Evolutionary conservation across 2,113 vertebrate genomes (phyloP).

Genomic region (Hippocampus zosterae): DNA sequence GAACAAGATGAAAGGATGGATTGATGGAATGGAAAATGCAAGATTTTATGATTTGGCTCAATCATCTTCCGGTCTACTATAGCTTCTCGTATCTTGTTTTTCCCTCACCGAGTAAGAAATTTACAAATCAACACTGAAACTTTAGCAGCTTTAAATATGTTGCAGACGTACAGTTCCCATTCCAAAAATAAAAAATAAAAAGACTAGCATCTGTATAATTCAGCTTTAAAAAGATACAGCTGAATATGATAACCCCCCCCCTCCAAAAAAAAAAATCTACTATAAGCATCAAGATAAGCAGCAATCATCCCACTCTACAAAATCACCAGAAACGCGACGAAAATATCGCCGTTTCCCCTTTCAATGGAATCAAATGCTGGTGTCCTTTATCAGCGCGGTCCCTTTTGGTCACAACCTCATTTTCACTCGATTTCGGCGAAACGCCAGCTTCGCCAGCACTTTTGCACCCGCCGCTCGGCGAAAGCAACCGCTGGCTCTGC

Average conservation of each 20-base stretch:
- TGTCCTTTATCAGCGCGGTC: not conserved
- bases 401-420: not conserved
- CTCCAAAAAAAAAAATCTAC: conserved; percentile 17
- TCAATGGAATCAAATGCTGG: conserved; percentile 14
- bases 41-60: conserved; percentile 9
- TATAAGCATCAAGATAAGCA: conserved; percentile 9
- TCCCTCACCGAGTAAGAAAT: not conserved
- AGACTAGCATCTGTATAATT: conserved; percentile 17
- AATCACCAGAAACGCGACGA: not conserved
- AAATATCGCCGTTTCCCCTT: not conserved
- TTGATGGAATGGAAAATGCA: not conserved
- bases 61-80: conserved; percentile 15
- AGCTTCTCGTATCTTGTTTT: conserved; percentile 10
- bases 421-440: not conserved
- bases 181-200: conserved; percentile 12
- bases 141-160: conserved; percentile 34
- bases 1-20: not conserved
- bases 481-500: not conserved
- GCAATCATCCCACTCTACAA: not conserved
- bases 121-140: conserved; percentile 33
- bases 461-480: not conserved
- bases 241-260: conserved; percentile 27
- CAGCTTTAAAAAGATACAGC: conserved; percentile 32
- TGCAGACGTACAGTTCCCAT: conserved; percentile 23
- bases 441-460: conserved; percentile 1